Evolutionary conservation across 2,113 vertebrate species (phyloP).

Genomic region (Sarotherodon lohbergeri): DNA sequence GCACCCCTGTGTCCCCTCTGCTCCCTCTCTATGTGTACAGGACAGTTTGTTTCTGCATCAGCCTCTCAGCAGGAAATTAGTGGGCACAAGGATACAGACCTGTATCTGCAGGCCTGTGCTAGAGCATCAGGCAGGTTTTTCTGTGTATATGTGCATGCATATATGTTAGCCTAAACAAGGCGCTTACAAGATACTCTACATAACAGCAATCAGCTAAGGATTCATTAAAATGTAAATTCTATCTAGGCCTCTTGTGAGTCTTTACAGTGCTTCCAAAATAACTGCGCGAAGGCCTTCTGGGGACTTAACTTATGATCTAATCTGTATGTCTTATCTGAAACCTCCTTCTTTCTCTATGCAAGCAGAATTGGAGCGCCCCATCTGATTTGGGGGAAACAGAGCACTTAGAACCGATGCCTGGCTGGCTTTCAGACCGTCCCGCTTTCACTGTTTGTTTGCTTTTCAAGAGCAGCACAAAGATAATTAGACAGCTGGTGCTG

Average conservation of each 20-base stretch:
- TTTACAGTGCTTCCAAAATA: slow-evolving; percentile 60
- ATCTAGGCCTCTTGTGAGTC: slow-evolving; percentile 42
- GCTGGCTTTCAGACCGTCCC: slow-evolving; percentile 52
- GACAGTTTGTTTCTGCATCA: slow-evolving; percentile 42
- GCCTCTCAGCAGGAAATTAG: slow-evolving; percentile 37
- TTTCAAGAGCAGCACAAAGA: slow-evolving; percentile 72
- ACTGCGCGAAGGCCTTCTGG: slow-evolving; percentile 27
- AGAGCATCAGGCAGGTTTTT: not conserved
- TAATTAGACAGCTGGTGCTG: slow-evolving; percentile 75
- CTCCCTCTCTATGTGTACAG: slow-evolving; percentile 31
- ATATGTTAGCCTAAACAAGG: slow-evolving; percentile 1
- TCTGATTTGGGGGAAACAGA: slow-evolving; percentile 54
- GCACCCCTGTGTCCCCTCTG: not conserved
- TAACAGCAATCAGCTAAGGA: slow-evolving; percentile 57
- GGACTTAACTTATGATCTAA: slow-evolving; percentile 56
- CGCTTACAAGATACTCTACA: slow-evolving; percentile 8
- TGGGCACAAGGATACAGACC: not conserved
- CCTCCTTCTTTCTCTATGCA: slow-evolving; percentile 2
- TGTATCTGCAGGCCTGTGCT: not conserved
- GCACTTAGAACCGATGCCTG: slow-evolving; percentile 52
- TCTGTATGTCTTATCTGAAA: slow-evolving; percentile 39
- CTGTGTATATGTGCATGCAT: not conserved
- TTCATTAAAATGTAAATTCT: slow-evolving; percentile 69
- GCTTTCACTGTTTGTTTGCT: slow-evolving; percentile 66
- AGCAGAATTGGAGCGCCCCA: slow-evolving; percentile 33